phyloP scores from a whole-genome alignment of 2,113 vertebrate species.

The Hassar affinis region DNA sequence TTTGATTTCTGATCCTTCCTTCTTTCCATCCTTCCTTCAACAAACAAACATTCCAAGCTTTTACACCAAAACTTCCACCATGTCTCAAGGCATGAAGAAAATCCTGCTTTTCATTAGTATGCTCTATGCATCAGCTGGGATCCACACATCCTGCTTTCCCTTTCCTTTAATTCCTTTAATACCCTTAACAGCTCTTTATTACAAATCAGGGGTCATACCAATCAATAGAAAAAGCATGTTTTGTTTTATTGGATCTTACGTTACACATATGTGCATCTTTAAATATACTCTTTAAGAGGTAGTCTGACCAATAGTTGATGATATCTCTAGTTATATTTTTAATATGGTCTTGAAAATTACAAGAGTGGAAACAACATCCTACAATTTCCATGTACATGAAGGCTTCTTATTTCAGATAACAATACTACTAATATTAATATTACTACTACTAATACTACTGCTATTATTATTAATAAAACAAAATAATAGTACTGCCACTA shows the following conservation, averaged over 20 bases:
- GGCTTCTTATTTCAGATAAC: no score
- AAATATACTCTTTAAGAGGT: no score
- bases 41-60: background rate
- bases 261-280: background rate
- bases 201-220: background rate
- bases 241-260: background rate
- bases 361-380: no score
- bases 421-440: no score
- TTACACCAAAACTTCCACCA: background rate
- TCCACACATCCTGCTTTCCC: background rate
- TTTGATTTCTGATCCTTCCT: background rate
- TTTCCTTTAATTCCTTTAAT: background rate
- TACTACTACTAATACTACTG: no score
- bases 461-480: no score
- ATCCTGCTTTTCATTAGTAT: background rate
- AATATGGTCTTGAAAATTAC: no score
- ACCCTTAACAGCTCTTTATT: background rate
- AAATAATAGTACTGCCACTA: no score
- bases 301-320: no score
- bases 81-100: background rate
- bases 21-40: background rate
- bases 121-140: background rate
- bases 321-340: no score
- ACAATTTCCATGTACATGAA: no score
- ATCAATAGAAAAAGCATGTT: background rate